Conservation (phyloP, 2,888 invertebrate species). For the Papilio demoleus region DNA sequence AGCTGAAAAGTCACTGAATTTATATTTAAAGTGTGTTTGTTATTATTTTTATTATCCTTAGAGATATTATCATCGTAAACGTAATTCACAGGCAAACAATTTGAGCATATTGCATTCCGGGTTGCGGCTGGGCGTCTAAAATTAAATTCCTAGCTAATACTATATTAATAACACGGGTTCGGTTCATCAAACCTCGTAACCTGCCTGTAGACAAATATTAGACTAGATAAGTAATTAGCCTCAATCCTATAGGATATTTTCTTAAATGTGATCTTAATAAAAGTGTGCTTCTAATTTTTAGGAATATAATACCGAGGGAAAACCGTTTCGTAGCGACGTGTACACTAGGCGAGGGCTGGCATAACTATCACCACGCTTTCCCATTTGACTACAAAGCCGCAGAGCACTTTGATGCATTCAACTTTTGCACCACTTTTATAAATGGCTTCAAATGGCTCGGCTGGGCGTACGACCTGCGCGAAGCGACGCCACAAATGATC, state of each 20-base stretch:
- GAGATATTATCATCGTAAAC: not conserved
- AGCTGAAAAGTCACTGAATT: too few species aligned
- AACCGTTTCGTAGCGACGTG: conserved; percentile 85
- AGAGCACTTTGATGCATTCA: conserved; percentile 79
- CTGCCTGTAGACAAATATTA: not conserved
- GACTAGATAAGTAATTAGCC: not conserved
- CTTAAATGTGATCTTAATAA: too few species aligned
- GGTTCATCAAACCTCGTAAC: not conserved
- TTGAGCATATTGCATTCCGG: conserved; percentile 21
- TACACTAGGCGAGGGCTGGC: conserved; percentile 88
- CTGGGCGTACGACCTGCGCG: conserved; percentile 73
- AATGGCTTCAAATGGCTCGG: conserved; percentile 69
- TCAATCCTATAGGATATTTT: too few species aligned
- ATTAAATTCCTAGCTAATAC: conserved; percentile 15
- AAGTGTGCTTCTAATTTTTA: too few species aligned
- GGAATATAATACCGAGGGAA: conserved; percentile 85
- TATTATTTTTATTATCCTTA: not conserved
- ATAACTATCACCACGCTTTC: conserved; percentile 91
- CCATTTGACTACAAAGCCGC: conserved; percentile 86
- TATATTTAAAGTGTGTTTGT: too few species aligned
- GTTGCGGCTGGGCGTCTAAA: conserved; percentile 10
- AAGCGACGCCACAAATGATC: conserved; percentile 75
- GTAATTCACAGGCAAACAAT: conserved; percentile 14
- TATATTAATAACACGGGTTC: not conserved
- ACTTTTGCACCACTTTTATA: conserved; percentile 69